Evolutionary conservation across 2,113 vertebrate species (phyloP), one percentile per base, ranked within the genome.

Genomic region (Passer montanus): DNA sequence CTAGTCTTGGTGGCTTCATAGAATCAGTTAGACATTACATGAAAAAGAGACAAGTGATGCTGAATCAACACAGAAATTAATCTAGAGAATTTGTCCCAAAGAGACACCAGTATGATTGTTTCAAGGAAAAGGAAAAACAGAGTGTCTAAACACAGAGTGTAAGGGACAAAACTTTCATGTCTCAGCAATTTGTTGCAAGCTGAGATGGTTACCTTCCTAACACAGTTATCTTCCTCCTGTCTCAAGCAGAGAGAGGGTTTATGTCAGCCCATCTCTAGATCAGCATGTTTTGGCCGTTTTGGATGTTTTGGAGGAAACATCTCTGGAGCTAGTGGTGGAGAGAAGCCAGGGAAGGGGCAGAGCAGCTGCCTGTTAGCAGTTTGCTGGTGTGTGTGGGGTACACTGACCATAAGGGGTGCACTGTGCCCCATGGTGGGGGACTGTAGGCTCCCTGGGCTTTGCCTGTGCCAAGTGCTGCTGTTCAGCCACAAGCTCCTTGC

Each of bases 241-340:
- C 31, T 58, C 39, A 67, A 49, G 37, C 9, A 62, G 35, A n/a
- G 24, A 50, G 15, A 78, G 8, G 10, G 6, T 24, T 79, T 64
- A 41, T 0, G 0, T 27, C 23, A 59, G 6, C 6, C 9, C 22
- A 8, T 47, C 4, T 30, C 23, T 26, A 21, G 15, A 26, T 33
- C 11, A 58, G 16, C 3, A 2, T 11, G n/a, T 46, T 83, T n/a
- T 77, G 28, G 5, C 31, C 13, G 21, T 21, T 41, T 41, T 41
- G 6, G 0, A 0, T 33, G 10, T 28, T 90, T 87, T 55, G 17
- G 15, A 43, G 91, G n/a, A 67, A 37, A 17, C 3, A 24, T 70
- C 4, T 11, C 16, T 15, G 14, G 17, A 31, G 10, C 13, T 35
- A 18, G 11, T 18, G 13, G 26, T 33, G 30, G 39, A 79, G 35